Conservation (phyloP, 2,113 vertebrate genomes). For the Cettia cetti region DNA sequence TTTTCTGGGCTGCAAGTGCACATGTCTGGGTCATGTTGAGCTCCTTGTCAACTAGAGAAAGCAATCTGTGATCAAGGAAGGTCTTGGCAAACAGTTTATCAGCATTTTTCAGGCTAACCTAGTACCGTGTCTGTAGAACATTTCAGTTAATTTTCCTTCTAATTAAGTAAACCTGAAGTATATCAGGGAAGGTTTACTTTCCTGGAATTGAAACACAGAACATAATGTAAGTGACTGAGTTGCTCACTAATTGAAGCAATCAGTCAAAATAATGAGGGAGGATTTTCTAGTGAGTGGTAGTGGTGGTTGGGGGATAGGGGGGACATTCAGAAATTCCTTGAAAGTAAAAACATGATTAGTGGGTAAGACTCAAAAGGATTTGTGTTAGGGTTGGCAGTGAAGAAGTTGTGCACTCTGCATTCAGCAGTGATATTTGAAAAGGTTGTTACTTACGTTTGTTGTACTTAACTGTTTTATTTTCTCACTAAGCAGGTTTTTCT, state of each 20-base stretch:
- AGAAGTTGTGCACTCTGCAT: not conserved
- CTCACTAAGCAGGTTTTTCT: not conserved
- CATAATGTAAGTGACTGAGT: not conserved
- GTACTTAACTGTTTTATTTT: not conserved
- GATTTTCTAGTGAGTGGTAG: not conserved
- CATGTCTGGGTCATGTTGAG: not conserved
- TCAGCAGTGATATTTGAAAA: not conserved
- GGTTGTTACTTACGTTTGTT: not conserved
- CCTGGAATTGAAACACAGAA: conserved; percentile 34
- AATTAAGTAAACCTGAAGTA: conserved; percentile 55
- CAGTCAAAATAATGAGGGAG: conserved; percentile 59
- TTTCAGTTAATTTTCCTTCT: conserved; percentile 62
- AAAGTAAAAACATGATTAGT: conserved; percentile 25
- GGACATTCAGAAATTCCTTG: not conserved
- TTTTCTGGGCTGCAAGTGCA: not conserved
- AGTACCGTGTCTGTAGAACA: not conserved
- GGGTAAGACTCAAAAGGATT: not conserved
- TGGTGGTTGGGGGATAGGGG: not conserved
- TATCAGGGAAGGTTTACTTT: conserved; percentile 47
- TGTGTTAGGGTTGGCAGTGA: not conserved
- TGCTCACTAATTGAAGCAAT: conserved; percentile 62
- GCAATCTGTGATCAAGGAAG: not conserved
- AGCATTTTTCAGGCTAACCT: not conserved
- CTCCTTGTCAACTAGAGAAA: not conserved
- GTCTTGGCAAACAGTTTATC: not conserved